Evolutionary conservation across 1,140 invertebrate genomes (phyloP).

Genomic region (Drosophila quadrilineata): DNA sequence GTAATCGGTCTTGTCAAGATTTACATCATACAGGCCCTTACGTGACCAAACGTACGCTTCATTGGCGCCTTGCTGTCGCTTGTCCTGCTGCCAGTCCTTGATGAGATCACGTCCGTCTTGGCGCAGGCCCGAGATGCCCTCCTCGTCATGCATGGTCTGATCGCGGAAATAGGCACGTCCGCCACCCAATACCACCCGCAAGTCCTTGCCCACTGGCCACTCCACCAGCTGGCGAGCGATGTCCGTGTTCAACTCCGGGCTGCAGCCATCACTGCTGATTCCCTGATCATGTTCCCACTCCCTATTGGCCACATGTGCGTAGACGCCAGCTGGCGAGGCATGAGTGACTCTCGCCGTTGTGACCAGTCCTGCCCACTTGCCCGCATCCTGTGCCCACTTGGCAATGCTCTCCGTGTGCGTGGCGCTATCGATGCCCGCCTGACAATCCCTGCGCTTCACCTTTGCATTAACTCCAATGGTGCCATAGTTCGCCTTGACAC

Average conservation of each 20-base stretch:
- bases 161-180: slow-evolving; percentile 86
- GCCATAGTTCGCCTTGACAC: slow-evolving; percentile 90
- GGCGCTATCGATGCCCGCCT: slow-evolving; percentile 58
- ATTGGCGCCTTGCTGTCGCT: slow-evolving; percentile 82
- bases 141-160: slow-evolving; percentile 84
- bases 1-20: slow-evolving; percentile 85
- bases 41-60: slow-evolving; percentile 86
- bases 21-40: slow-evolving; percentile 84
- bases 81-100: slow-evolving; percentile 85
- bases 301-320: slow-evolving; percentile 89
- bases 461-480: slow-evolving; percentile 88
- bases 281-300: slow-evolving; percentile 89
- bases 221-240: slow-evolving; percentile 89
- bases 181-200: slow-evolving; percentile 87
- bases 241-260: slow-evolving; percentile 82
- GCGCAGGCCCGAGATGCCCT: slow-evolving; percentile 85
- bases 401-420: slow-evolving; percentile 84
- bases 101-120: slow-evolving; percentile 84
- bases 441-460: slow-evolving; percentile 84
- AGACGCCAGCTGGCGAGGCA: slow-evolving; percentile 90
- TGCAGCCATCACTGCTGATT: slow-evolving; percentile 72
- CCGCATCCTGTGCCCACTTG: slow-evolving; percentile 87
- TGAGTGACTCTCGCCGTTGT: slow-evolving; percentile 91
- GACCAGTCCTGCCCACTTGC: slow-evolving; percentile 88
- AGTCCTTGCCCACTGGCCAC: slow-evolving; percentile 84